Evolutionary conservation across 2,797 vertebrate genomes (phyloP), one percentile per base, ranked within the genome.

Genomic region (Schizopygopsis malacanthus): DNA sequence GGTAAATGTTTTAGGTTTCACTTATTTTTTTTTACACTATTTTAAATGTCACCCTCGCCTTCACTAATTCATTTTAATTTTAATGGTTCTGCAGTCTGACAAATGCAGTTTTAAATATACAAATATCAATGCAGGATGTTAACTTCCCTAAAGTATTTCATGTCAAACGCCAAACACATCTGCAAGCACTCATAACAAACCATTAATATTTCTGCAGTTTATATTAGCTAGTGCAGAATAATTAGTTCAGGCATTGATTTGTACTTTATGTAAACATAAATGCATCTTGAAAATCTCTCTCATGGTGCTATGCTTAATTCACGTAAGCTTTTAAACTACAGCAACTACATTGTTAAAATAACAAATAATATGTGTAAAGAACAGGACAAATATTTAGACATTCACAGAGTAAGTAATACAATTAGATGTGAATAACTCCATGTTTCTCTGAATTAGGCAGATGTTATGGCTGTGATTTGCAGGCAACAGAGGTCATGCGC

Each of bases 401-500:
- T 59, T 41, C n/a, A 56, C 28, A 79, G 25, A 69, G 20, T 37
- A 18, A 13, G 18, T 56, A 45, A 47, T n/a, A 13, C 25, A 71
- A n/a, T 22, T 33, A 37, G 13, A 85, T 70, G 47, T 79, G 37
- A 70, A 25, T n/a, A 70, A n/a, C 65, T 84, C 37, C 16, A 6
- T 72, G 12, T 43, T 50, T 28, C 37, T 67, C 33, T 20, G 18
- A 43, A 71, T 61, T 37, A 1, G 15, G 20, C 67, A 61, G 28
- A 79, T 85, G 83, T 72, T 85, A 37, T 78, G 76, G 71, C 83
- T 59, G 43, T 80, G 67, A 43, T 22, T 59, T 4, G 11, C 11
- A 85, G 15, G 39, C 16, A 84, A 16, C 54, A 22, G 10, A 81
- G 69, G 20, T 59, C 67, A 52, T 28, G 54, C 20, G 43, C 43